phyloP scores from a whole-genome alignment of 2,888 invertebrate species.

The Xestia sexstrigata region DNA sequence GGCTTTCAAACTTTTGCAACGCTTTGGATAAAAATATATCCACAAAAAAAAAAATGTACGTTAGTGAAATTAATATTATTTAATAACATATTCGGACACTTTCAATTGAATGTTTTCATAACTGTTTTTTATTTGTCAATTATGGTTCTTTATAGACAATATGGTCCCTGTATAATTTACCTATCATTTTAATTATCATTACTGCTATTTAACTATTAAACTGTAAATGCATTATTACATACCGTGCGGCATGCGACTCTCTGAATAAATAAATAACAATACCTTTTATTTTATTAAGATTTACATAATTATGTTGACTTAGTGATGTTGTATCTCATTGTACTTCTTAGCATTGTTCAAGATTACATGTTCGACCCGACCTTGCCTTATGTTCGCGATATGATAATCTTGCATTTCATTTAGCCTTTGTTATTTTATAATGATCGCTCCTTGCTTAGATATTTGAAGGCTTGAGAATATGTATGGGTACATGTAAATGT shows the following conservation, averaged over 20 bases:
- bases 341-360: slow-evolving; percentile 30
- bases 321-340: slow-evolving; percentile 43
- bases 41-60: too few relatives aligned
- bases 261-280: slow-evolving; percentile 27
- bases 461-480: slow-evolving; percentile 15
- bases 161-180: background rate
- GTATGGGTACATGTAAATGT: background rate
- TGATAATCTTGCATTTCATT: slow-evolving; percentile 36
- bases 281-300: slow-evolving; percentile 17
- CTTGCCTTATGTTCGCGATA: slow-evolving; percentile 25
- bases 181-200: too few relatives aligned
- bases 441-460: slow-evolving; percentile 6
- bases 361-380: slow-evolving; percentile 41
- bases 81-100: too few relatives aligned
- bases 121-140: too few relatives aligned
- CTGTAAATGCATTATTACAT: slow-evolving; percentile 1
- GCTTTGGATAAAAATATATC: too few relatives aligned
- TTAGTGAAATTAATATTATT: too few relatives aligned
- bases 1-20: too few relatives aligned
- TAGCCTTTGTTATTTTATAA: slow-evolving; percentile 44
- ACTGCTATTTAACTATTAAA: background rate
- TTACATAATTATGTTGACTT: slow-evolving; percentile 23
- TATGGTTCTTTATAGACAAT: too few relatives aligned
- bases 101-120: too few relatives aligned
- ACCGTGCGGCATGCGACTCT: slow-evolving; percentile 49